phyloP scores from a whole-genome alignment of 2,113 vertebrate genomes.

The Tamias sibiricus region DNA sequence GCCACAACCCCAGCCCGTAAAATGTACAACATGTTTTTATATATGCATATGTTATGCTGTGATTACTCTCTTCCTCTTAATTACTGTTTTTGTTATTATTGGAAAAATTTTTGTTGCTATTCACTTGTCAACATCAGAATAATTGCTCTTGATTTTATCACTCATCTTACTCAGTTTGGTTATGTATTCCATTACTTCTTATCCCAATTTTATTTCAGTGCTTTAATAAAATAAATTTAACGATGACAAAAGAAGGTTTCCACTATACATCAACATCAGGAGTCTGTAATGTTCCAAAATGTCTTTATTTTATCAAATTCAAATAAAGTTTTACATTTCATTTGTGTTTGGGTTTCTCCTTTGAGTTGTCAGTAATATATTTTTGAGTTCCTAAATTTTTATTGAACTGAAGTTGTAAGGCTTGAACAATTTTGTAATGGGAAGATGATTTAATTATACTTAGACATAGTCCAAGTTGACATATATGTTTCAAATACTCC shows the following conservation, averaged over 20 bases:
- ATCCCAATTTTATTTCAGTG: not conserved
- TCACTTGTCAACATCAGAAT: not conserved
- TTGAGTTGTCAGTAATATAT: not conserved
- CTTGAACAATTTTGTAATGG: not conserved
- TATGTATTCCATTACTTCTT: not conserved
- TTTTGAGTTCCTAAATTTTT: not conserved
- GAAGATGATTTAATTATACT: not conserved
- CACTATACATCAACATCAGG: not conserved
- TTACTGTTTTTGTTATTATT: not conserved
- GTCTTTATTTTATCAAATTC: slow-evolving; percentile 20
- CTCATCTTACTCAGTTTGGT: not conserved
- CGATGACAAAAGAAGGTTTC: not conserved
- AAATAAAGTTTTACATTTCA: not conserved
- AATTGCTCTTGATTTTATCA: slow-evolving; percentile 5
- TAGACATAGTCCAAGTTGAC: not conserved
- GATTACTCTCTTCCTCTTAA: not conserved
- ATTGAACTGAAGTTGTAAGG: not conserved
- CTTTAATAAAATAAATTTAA: slow-evolving; percentile 4
- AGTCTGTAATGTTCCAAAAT: not conserved
- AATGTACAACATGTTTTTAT: not conserved
- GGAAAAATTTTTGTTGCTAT: not conserved
- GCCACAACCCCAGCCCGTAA: too few species aligned
- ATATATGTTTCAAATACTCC: not conserved
- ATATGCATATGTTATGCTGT: not conserved
- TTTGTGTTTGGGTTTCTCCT: slow-evolving; percentile 19